Evolutionary conservation across 1,140 invertebrate species (phyloP), one percentile per base, ranked within the genome.

Genomic region (Hirudo medicinalis): DNA sequence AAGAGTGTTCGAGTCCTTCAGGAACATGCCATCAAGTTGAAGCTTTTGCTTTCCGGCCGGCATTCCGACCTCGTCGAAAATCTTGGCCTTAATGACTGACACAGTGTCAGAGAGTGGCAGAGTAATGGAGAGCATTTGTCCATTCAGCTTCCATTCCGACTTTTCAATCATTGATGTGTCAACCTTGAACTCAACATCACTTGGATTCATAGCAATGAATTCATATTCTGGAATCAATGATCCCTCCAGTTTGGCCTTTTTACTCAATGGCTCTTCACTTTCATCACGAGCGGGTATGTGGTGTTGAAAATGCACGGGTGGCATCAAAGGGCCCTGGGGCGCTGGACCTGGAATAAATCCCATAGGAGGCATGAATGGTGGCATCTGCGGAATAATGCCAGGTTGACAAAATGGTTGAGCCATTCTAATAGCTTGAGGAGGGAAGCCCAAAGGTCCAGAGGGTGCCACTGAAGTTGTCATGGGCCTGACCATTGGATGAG

Each of bases 21-120:
- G 93, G 83, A 98, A 98, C 80, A 97, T 88, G 57, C 94, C 94
- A 82, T 94, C 91, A 78, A 88, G 89, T 75, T 92, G 88, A 19
- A 97, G 82, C 82, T 99, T 99, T 82, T 98, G 95, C 83, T 99
- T 99, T 70, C 92, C 92, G 66, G 90, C 91, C n/a, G 94, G 92
- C 87, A 99, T 90, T 55, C 89, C 90, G 70, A 90, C 89, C 76
- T 89, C 85, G 76, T 97, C 91, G 78, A 93, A 90, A 72, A 98
- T 86, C 78, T 90, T 89, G 2, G 88, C 87, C 82, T 98, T 99
- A 67, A 99, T 86, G 27, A 88, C 88, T 49, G 90, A 86, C 2
- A 96, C 84, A 1, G 87, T 86, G 75, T 97, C 91, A 9, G 86
- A 87, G 9, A 93, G 83, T 54, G 91, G 87, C 75, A 98, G 78